Percentiles rank a stretch among this genome's conserved stretches.
phyloP scores from a whole-genome alignment of 2,797 vertebrate genomes.

The Oryzias dopingdopingensis region DNA sequence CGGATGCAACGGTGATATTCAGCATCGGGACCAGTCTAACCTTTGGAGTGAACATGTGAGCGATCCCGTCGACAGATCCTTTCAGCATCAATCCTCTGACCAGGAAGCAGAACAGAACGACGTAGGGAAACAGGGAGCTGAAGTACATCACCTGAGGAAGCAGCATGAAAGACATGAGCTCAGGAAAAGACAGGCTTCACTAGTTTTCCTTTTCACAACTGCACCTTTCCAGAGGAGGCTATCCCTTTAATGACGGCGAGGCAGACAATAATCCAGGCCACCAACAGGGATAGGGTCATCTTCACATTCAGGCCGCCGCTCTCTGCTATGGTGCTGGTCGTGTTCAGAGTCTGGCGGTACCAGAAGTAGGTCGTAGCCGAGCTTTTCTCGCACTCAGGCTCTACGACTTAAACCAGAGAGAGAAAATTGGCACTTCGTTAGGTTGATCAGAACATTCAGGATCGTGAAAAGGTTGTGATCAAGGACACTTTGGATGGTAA shows the following conservation, averaged over 20 bases:
- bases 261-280: constrained; percentile 91
- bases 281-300: constrained; percentile 89
- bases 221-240: constrained; percentile 92
- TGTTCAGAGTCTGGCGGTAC: constrained; percentile 92
- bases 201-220: not conserved
- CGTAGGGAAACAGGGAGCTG: constrained; percentile 94
- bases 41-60: constrained; percentile 97
- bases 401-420: constrained; percentile 78
- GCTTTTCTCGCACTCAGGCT: constrained; percentile 91
- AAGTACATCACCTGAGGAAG: constrained; percentile 92
- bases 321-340: constrained; percentile 89
- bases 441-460: constrained; percentile 1
- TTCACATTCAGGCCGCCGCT: constrained; percentile 89
- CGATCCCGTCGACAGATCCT: constrained; percentile 89
- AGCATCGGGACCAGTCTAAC: constrained; percentile 61
- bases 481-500: constrained; percentile 2
- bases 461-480: too few species aligned
- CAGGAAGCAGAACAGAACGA: constrained; percentile 93
- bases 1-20: not conserved
- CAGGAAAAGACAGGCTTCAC: not conserved
- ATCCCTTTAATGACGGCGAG: constrained; percentile 92
- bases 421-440: constrained; percentile 1
- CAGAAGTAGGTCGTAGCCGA: constrained; percentile 96
- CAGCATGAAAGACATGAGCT: constrained; percentile 7
- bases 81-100: constrained; percentile 88